Evolutionary conservation across 2,888 invertebrate genomes (phyloP).

Genomic region (Diaperis boleti): DNA sequence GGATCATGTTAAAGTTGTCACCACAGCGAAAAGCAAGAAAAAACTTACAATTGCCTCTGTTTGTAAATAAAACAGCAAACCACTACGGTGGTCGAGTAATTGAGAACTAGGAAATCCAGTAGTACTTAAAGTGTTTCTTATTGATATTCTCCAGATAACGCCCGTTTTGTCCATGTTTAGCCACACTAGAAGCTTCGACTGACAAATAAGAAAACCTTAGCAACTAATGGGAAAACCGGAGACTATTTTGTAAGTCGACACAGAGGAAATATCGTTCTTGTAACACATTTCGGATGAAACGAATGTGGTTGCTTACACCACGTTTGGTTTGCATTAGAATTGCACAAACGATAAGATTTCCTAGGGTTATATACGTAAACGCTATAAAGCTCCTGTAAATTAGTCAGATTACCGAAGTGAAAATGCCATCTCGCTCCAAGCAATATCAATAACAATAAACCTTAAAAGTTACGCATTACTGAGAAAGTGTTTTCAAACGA

Average conservation of each 20-base stretch:
- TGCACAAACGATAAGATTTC: background rate
- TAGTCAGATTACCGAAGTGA: background rate
- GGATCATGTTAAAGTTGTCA: background rate
- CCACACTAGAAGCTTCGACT: constrained; percentile 27
- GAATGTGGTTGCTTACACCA: constrained; percentile 16
- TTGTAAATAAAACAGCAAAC: constrained; percentile 36
- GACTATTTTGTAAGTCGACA: constrained; percentile 22
- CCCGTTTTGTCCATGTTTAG: constrained; percentile 45
- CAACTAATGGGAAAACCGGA: constrained; percentile 28
- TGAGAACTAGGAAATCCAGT: constrained; percentile 43
- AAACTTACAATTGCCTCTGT: background rate
- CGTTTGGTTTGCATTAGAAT: background rate
- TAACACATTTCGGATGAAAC: constrained; percentile 2
- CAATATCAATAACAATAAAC: constrained; percentile 8
- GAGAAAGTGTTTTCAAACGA: background rate
- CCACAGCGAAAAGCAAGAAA: background rate
- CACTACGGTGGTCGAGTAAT: constrained; percentile 43
- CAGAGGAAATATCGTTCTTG: constrained; percentile 16
- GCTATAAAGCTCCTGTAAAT: background rate
- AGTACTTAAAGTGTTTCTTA: constrained; percentile 36
- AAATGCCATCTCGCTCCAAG: background rate
- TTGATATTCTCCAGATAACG: constrained; percentile 46
- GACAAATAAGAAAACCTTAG: constrained; percentile 46
- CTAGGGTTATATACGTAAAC: constrained; percentile 3
- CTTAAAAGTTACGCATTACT: constrained; percentile 8